These are phyloP conservation scores for Trachythela sp. DNA, from an alignment of 64 coral and sea anemone species.

Conservation along the genomic window DNA sequence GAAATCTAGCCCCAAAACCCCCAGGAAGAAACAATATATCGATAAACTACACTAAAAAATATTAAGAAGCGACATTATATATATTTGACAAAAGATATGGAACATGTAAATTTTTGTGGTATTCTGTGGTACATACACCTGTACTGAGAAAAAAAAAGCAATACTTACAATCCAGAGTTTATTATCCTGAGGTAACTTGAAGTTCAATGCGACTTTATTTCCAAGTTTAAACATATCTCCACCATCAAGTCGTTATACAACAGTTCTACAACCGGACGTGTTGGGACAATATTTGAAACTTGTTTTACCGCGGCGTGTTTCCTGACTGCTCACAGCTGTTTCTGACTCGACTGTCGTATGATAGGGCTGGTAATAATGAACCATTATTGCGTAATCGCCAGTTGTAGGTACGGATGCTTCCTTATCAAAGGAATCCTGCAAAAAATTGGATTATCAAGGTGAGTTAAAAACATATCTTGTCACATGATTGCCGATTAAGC, in stretches of 20 bases:
- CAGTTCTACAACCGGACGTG: conserved; percentile 65
- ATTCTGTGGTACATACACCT: too few species aligned
- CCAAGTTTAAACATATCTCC: conserved; percentile 58
- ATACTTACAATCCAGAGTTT: conserved; percentile 92
- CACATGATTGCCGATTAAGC: too few species aligned
- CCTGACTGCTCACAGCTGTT: conserved; percentile 60
- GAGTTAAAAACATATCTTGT: too few species aligned
- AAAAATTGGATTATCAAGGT: too few species aligned
- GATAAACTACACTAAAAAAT: too few species aligned
- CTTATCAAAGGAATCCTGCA: conserved; percentile 39
- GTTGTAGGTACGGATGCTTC: conserved; percentile 24
- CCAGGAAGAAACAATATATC: too few species aligned
- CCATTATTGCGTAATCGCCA: conserved; percentile 69
- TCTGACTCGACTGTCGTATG: conserved; percentile 55
- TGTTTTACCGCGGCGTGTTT: conserved; percentile 35
- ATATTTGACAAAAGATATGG: too few species aligned
- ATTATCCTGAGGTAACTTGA: conserved; percentile 53
- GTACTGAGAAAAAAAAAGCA: too few species aligned
- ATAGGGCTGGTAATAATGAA: conserved; percentile 90
- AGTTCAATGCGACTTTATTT: conserved; percentile 52
- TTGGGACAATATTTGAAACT: conserved; percentile 87
- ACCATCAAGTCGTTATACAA: conserved; percentile 46
- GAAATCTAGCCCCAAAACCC: too few species aligned
- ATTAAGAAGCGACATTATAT: too few species aligned
- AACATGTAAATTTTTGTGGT: too few species aligned